Evolutionary conservation across 2,113 vertebrate genomes (phyloP), one percentile per base, ranked within the genome.

Genomic region (Hippocampus abdominalis): DNA sequence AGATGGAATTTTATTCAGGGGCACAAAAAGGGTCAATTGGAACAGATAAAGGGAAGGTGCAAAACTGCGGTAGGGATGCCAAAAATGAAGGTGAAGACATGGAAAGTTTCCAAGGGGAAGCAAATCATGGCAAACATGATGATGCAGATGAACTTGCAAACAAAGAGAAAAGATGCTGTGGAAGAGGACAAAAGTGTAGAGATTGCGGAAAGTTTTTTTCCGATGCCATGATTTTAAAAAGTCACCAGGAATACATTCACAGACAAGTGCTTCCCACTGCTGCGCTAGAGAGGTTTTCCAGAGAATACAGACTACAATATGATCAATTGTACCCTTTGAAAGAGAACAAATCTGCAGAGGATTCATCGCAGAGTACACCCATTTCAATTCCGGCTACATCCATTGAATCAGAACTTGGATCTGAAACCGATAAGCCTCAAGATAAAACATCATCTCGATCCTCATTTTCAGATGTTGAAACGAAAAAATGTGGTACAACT

Each of bases 171-270:
- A 56, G 1, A 48, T 88, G 88, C 69, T 89, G 88, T 85, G 92
- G 93, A 66, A 94, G 91, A 79, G 92, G 96, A 1, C 93, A 96
- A 78, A 85, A 86, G 81, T 99, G 97, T 73, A 70, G 63, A 69
- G 86, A 90, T 0, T 99, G 97, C 0, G 93, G 95, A 72, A 99
- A 99, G 87, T 81, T 96, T 40, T 99, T 99, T 72, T 99, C 97
- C 64, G 97, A 99, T 81, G 91, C 95, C 74, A 90, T 99, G 86
- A 96, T 99, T 80, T 91, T 99, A 71, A 99, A 99, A 92, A 99
- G 94, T 88, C 97, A 99, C 86, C 94, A 97, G 60, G 97, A 99
- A 79, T 96, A 99, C 0, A 94, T 98, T 71, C 97, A 99, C 77
- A 94, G 94, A 78, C 93, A 91, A 57, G 92, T 97, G 76, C 94